phyloP scores from a whole-genome alignment of 1,140 invertebrate species.

The Semibalanus balanoides region DNA sequence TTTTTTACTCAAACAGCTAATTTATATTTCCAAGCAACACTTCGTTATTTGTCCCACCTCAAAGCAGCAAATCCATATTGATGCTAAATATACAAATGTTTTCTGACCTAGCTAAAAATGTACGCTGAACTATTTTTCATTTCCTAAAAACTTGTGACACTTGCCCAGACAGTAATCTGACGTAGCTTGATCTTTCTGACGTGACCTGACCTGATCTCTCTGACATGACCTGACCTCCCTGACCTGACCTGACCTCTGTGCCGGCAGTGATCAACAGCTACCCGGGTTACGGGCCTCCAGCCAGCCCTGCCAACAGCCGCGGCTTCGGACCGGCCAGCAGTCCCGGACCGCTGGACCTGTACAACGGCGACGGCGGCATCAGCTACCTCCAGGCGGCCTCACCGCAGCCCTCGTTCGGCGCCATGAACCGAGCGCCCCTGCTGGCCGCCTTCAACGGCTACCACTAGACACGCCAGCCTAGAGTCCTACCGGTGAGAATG shows the following conservation, averaged over 20 bases:
- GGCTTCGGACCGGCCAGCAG: conserved; percentile 73
- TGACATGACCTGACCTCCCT: no score
- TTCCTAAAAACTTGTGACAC: no score
- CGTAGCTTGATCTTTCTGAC: not conserved
- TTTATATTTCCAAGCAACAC: no score
- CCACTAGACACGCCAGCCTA: conserved; percentile 15
- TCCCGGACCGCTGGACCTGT: conserved; percentile 65
- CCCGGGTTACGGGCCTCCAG: conserved; percentile 53
- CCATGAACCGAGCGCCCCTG: not conserved
- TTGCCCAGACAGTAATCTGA: no score
- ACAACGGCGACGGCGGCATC: conserved; percentile 43
- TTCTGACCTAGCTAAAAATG: no score
- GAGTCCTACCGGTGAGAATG: not conserved
- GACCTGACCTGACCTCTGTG: not conserved
- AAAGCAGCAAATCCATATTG: no score
- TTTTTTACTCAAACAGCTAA: no score
- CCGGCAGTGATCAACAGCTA: conserved; percentile 83
- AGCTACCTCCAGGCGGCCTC: conserved; percentile 28
- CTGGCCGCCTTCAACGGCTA: conserved; percentile 10
- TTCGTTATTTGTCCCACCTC: no score
- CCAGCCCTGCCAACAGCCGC: conserved; percentile 50
- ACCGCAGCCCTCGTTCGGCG: conserved; percentile 24
- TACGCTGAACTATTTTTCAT: no score
- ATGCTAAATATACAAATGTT: no score
- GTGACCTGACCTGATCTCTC: not conserved